Evolutionary conservation across 2,888 invertebrate species (phyloP).

Genomic region (Sthenelais limicola): DNA sequence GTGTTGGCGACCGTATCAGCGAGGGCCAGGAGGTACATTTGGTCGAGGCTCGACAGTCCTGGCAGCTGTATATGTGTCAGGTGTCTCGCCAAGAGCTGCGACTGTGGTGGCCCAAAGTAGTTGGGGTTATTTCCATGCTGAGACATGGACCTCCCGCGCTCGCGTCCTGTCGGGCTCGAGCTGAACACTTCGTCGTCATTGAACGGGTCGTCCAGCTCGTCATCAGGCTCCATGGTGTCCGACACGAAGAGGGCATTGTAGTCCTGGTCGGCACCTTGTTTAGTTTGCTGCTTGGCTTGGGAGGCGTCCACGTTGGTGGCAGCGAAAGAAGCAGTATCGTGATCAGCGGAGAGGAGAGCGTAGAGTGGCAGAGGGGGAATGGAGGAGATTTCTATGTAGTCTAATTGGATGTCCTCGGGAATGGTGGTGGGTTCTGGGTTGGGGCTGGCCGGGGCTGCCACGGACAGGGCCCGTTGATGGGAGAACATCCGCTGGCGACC

Average conservation of each 20-base stretch:
- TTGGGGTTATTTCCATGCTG: conserved; percentile 54
- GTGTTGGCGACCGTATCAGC: conserved; percentile 90
- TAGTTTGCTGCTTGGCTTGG: neutral
- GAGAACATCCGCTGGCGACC: conserved; percentile 43
- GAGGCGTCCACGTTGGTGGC: neutral
- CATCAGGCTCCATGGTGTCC: conserved; percentile 78
- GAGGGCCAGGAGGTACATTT: conserved; percentile 98
- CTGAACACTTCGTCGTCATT: conserved; percentile 65
- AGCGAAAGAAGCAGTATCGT: conserved; percentile 58
- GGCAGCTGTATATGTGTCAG: conserved; percentile 87
- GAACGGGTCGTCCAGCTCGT: conserved; percentile 73
- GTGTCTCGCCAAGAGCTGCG: conserved; percentile 73
- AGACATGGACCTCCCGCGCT: conserved; percentile 9
- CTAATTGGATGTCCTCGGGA: conserved; percentile 58
- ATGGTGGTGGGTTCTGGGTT: conserved; percentile 44
- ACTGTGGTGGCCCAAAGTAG: conserved; percentile 62
- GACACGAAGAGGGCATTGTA: conserved; percentile 88
- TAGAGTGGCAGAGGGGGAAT: conserved; percentile 97
- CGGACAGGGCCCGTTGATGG: conserved; percentile 23
- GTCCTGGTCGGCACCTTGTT: conserved; percentile 75
- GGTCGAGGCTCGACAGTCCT: conserved; percentile 91
- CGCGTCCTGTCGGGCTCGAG: conserved; percentile 14
- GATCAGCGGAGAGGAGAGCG: conserved; percentile 94
- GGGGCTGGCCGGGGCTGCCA: conserved; percentile 42
- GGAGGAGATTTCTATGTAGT: conserved; percentile 91